Conservation (phyloP, 2,797 vertebrate genomes). For the Heterohyrax brucei region DNA sequence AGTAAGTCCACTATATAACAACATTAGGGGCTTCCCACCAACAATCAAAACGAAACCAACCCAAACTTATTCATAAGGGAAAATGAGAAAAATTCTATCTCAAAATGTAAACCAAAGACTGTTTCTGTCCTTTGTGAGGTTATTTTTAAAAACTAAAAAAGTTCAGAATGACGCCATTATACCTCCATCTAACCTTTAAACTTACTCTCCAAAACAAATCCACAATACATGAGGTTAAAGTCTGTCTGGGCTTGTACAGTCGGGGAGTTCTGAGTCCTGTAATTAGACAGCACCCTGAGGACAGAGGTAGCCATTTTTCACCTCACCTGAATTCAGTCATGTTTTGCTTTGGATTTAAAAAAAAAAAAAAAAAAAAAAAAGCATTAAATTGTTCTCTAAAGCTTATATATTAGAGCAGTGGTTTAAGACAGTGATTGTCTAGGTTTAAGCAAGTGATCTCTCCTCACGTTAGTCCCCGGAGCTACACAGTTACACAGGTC, state of each 20-base stretch:
- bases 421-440: background rate
- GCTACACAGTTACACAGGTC: background rate
- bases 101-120: conserved; percentile 42
- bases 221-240: background rate
- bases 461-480: background rate
- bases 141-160: conserved; percentile 45
- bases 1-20: background rate
- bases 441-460: background rate
- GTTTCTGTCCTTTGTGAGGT: conserved; percentile 21
- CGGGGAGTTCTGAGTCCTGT: background rate
- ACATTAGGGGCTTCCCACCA: background rate
- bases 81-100: conserved; percentile 40
- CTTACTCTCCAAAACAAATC: conserved; percentile 32
- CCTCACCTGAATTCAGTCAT: conserved; percentile 43
- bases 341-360: conserved; percentile 36
- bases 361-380: background rate
- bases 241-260: background rate
- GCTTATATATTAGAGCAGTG: background rate
- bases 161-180: conserved; percentile 6
- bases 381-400: conserved; percentile 26
- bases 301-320: conserved; percentile 21
- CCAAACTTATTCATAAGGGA: conserved; percentile 20
- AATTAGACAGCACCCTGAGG: background rate
- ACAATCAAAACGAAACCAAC: conserved; percentile 47
- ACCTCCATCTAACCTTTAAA: conserved; percentile 36